These are phyloP conservation scores for Drosophila anceps DNA, from an alignment of 2,888 invertebrate species.

Conservation along the genomic window DNA sequence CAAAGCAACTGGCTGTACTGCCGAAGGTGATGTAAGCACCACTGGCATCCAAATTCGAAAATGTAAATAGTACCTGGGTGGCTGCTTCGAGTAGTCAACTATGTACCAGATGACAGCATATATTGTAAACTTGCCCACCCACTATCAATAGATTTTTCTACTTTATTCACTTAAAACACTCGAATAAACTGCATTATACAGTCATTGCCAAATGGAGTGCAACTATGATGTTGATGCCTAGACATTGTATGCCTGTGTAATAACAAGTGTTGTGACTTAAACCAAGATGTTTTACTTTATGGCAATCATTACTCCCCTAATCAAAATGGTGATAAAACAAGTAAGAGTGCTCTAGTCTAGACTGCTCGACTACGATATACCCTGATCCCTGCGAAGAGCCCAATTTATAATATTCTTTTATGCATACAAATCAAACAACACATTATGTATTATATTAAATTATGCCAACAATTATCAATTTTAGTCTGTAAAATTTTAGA, in stretches of 20 bases:
- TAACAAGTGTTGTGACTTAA: no score
- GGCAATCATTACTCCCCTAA: not conserved
- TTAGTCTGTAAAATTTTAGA: no score
- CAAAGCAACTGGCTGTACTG: constrained; percentile 14
- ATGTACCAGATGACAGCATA: constrained; percentile 37
- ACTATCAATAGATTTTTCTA: constrained; percentile 45
- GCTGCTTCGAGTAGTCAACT: constrained; percentile 20
- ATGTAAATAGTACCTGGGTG: constrained; percentile 53
- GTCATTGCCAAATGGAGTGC: constrained; percentile 3
- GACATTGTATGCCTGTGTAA: not conserved
- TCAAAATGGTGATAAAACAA: no score
- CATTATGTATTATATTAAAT: no score
- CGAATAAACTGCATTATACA: constrained; percentile 20
- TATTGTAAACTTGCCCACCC: constrained; percentile 71
- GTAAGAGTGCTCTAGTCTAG: no score
- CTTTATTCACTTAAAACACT: constrained; percentile 34
- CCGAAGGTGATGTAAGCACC: constrained; percentile 63
- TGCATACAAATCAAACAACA: no score
- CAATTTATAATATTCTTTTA: no score
- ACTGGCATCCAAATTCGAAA: constrained; percentile 36
- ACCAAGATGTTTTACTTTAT: not conserved
- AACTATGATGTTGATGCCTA: constrained; percentile 1
- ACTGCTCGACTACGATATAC: no score
- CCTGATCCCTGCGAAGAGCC: no score
- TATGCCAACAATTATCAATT: no score